Evolutionary conservation across 1,140 invertebrate genomes (phyloP).

Genomic region (Lepidurus couesii): DNA sequence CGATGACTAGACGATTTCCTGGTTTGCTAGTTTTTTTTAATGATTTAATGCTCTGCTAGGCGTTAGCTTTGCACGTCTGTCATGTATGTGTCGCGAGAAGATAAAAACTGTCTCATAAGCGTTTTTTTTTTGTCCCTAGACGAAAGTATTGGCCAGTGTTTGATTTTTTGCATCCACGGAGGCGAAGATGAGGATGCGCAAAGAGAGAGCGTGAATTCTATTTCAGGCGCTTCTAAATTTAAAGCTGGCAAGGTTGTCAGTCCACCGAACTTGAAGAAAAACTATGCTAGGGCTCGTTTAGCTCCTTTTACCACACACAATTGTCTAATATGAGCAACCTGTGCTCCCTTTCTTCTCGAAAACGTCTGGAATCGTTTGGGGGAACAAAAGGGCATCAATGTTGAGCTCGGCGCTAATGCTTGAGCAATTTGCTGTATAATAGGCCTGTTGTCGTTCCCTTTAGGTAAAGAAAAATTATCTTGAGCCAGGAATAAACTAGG

Average conservation of each 20-base stretch:
- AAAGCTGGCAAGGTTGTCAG: slow-evolving; percentile 12
- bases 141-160: not conserved
- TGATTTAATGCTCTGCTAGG: too few relatives aligned
- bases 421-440: not conserved
- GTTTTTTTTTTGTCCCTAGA: not conserved
- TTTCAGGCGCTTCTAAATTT: slow-evolving; percentile 3
- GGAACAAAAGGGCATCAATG: not conserved
- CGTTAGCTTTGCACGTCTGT: not conserved
- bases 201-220: not conserved
- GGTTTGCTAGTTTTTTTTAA: too few relatives aligned
- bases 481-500: not conserved
- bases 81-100: not conserved
- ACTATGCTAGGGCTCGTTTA: not conserved
- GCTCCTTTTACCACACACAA: not conserved
- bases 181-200: not conserved
- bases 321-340: not conserved
- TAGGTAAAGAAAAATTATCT: not conserved
- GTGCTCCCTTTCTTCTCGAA: not conserved
- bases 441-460: not conserved
- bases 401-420: not conserved
- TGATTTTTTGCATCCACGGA: not conserved
- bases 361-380: not conserved
- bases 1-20: too few relatives aligned
- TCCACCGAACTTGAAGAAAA: not conserved
- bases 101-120: not conserved